phyloP scores from a whole-genome alignment of 2,888 invertebrate species.

The Brachylomia viminalis region DNA sequence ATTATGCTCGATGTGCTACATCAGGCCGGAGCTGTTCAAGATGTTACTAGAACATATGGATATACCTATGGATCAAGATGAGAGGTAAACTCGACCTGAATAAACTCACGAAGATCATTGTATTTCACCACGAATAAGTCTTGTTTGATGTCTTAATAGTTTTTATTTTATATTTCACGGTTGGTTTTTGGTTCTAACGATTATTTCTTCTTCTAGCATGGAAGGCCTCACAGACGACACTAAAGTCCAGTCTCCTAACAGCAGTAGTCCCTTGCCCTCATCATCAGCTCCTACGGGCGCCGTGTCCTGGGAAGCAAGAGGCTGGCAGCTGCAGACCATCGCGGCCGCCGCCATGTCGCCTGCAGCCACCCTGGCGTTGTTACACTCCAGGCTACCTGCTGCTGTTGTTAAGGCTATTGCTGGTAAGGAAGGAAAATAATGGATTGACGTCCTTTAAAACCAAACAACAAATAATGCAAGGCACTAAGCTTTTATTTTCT shows the following conservation, averaged over 20 bases:
- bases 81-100: conserved; percentile 74
- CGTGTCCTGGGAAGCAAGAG: conserved; percentile 79
- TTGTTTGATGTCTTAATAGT: background rate
- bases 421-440: conserved; percentile 66
- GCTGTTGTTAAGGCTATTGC: conserved; percentile 89
- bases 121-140: background rate
- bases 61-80: conserved; percentile 87
- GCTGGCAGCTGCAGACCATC: conserved; percentile 93
- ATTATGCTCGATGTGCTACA: conserved; percentile 96
- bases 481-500: background rate
- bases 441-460: background rate
- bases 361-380: conserved; percentile 93
- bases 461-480: background rate
- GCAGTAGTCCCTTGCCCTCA: conserved; percentile 2
- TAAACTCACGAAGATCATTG: no score
- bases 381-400: conserved; percentile 92
- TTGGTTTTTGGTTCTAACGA: no score
- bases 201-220: conserved; percentile 74
- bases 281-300: conserved; percentile 13
- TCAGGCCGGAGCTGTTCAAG: conserved; percentile 94
- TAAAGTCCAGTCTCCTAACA: conserved; percentile 84
- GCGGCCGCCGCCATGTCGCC: conserved; percentile 96
- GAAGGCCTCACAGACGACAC: conserved; percentile 93
- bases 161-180: background rate
- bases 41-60: conserved; percentile 93